Evolutionary conservation across 2,888 invertebrate species (phyloP), one percentile per base, ranked within the genome.

Genomic region (Leucophenga maculata): DNA sequence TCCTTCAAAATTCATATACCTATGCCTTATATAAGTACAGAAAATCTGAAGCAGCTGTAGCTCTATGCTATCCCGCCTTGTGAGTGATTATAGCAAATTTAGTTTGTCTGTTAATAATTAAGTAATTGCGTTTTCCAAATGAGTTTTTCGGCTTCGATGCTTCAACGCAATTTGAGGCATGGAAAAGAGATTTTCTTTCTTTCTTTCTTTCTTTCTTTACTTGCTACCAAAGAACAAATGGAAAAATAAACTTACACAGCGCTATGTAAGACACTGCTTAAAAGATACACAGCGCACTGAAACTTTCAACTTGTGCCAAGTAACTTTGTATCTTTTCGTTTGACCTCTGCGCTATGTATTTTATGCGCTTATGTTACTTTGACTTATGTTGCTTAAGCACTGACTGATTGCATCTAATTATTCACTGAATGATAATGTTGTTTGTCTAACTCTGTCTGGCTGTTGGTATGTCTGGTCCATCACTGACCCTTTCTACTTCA

Each of bases 341-440:
- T 65, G 50, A 26, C 48, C 39, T 39, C 11, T 39, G 11, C 39
- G 39, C 39, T 69, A 60, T 65, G 65, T 54, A 32, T 50, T 52
- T 67, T 65, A 72, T 67, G 70, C 75, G 44, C 62, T 69, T 71
- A 70, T 62, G 71, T 78, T 76, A 69, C 79, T 80, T 78, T 82
- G 79, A 82, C 82, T 84, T 82, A 78, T 84, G 80, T 77, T 82
- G 78, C 82, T 82, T 80, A 82, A 82, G 78, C 82, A 78, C 78
- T 85, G 85, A 86, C 84, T 85, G 84, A 86, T 85, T 85, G 82
- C 83, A 75, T 85, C 80, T 86, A 86, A 85, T 85, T 86, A 86
- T 80, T 86, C 84, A 84, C 77, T 78, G 77, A 84, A 80, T 80
- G 83, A 82, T 82, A 83, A 82, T 82, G 80, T 80, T 77, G 77